Base-by-base conservation (phyloP, 1,140 invertebrate species). In the Aphelinus certus region DNA sequence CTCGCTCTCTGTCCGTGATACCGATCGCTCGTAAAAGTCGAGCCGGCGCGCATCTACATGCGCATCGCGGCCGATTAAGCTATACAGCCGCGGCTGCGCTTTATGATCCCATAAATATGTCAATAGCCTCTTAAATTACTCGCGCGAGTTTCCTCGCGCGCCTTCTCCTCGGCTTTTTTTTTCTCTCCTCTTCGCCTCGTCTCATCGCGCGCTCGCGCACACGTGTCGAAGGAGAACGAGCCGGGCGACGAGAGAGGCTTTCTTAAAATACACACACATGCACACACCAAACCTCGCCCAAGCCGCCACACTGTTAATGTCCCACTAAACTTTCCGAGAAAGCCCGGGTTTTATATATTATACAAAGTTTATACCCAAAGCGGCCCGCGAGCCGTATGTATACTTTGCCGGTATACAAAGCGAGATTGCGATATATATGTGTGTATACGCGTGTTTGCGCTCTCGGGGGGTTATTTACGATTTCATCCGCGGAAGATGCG, bases 61-160 rank as follows among this genome's bases (percentile, higher is more conserved):
- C n/a, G 68, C 56, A 45, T 61, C 26, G 48, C 6, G 4, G n/a
- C n/a, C 67, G 56, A 70, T 70, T 61, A 75, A 75, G 73, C 66
- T 74, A 69, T 53, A 53, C 68, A 82, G 78, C 80, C 78, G 79
- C 79, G 82, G 78, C 64, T 67, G 56, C 78, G 81, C 79, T 84
- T 85, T 84, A 83, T 82, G 81, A 82, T 81, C 76, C 78, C 83
- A 83, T 85, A 85, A 86, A 84, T 84, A 86, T 86, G 79, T 83
- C 82, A 84, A 85, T 84, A 80, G 78, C 78, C 79, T 84, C 82
- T 82, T 84, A 83, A 86, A 85, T 84, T 83, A 83, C 78, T 26
- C 26, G 26, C 78, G 71, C 66, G 66, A 66, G 45, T 69, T 74
- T 62, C 66, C 49, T 62, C 48, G 2, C 48, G 48, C 77, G 76